Conservation (phyloP, 2,113 vertebrate genomes). For the Hemibagrus wyckioides region DNA sequence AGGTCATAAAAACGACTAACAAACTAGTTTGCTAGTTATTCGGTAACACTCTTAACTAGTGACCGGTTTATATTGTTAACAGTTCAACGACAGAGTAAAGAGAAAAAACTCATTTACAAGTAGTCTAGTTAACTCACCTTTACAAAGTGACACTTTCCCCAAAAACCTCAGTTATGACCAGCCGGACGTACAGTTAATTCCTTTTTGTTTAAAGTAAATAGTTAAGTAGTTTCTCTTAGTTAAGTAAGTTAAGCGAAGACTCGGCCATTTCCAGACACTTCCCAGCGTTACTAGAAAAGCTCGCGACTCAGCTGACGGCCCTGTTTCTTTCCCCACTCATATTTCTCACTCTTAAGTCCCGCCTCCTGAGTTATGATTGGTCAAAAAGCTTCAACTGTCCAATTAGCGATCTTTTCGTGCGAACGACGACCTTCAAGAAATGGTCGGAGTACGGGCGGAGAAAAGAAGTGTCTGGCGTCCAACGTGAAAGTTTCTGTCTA, state of each 20-base stretch:
- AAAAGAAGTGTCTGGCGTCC: neutral
- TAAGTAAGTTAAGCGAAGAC: neutral
- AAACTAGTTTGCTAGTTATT: neutral
- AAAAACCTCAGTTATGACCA: neutral
- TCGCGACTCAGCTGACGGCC: constrained; percentile 8
- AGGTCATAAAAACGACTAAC: neutral
- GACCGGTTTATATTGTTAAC: too few relatives aligned
- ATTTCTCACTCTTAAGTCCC: neutral
- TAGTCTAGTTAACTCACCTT: neutral
- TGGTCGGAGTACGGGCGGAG: neutral
- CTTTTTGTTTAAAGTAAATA: neutral
- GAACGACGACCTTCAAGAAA: neutral
- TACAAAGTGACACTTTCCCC: neutral
- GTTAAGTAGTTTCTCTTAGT: neutral
- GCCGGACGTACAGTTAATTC: neutral
- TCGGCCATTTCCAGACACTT: neutral
- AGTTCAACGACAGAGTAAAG: too few relatives aligned
- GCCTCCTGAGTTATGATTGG: neutral
- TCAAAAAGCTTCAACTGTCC: neutral
- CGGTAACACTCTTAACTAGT: neutral
- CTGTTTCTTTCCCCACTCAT: neutral
- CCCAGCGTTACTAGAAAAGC: neutral
- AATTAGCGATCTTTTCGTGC: neutral
- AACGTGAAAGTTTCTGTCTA: too few relatives aligned
- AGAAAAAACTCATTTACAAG: neutral